Evolutionary conservation across 2,113 vertebrate genomes (phyloP).

Genomic region (Naja naja): DNA sequence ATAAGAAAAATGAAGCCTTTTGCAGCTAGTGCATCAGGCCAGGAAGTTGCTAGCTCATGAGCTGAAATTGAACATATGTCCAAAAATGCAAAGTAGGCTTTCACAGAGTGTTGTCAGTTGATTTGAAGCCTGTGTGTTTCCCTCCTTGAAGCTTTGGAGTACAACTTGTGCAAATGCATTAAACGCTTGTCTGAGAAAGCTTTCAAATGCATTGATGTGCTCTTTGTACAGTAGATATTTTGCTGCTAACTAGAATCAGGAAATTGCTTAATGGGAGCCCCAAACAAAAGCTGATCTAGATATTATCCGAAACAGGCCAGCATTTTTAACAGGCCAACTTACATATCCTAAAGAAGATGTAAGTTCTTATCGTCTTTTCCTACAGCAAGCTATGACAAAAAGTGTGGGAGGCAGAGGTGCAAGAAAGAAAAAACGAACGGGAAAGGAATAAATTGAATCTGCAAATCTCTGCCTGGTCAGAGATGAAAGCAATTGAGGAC

Average conservation of each 20-base stretch:
- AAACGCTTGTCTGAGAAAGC: conserved; percentile 42
- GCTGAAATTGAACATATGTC: conserved; percentile 52
- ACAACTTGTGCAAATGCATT: conserved; percentile 41
- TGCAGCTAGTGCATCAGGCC: conserved; percentile 43
- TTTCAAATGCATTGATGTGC: conserved; percentile 36
- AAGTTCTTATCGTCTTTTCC: not conserved
- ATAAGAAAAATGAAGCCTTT: conserved; percentile 66
- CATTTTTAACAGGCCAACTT: conserved; percentile 55
- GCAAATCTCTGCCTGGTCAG: not conserved
- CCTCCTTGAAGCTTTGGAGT: conserved; percentile 17
- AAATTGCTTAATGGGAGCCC: conserved; percentile 53
- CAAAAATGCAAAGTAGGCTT: conserved; percentile 58
- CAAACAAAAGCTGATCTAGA: conserved; percentile 51
- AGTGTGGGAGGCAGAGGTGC: not conserved
- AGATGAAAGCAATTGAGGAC: not conserved
- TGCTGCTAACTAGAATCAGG: conserved; percentile 42
- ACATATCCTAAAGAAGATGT: conserved; percentile 33
- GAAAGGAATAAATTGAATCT: not conserved
- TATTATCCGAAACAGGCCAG: not conserved
- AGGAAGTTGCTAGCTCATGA: conserved; percentile 47
- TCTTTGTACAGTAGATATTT: conserved; percentile 53
- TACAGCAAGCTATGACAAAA: not conserved
- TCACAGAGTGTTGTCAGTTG: conserved; percentile 34
- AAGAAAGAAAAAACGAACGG: not conserved
- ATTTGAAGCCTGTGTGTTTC: conserved; percentile 30